Conservation (phyloP, 2,797 vertebrate genomes). For the Gobio occitaniae region DNA sequence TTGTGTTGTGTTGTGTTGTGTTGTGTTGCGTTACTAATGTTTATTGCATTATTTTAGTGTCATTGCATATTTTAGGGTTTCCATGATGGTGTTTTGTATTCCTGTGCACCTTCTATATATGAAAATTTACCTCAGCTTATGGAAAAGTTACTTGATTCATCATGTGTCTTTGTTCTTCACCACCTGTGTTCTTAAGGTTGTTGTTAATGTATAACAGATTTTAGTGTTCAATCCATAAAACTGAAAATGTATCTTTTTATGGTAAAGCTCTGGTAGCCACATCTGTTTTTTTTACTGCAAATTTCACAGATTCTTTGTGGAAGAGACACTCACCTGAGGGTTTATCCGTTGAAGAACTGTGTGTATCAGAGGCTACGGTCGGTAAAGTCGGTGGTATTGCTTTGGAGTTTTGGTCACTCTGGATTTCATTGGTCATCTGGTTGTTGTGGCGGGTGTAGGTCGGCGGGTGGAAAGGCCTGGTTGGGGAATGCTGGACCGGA, state of each 20-base stretch:
- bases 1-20: too few species aligned
- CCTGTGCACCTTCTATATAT: neutral
- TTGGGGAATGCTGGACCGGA: conserved; percentile 10
- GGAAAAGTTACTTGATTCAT: too few species aligned
- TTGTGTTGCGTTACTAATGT: too few species aligned
- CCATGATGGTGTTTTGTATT: neutral
- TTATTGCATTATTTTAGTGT: too few species aligned
- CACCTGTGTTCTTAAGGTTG: neutral
- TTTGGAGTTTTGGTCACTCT: conserved; percentile 93
- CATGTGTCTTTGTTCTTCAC: neutral
- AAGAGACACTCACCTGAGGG: conserved; percentile 88
- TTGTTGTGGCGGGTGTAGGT: conserved; percentile 84
- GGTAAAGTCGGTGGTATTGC: conserved; percentile 85
- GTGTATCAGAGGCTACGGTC: conserved; percentile 89
- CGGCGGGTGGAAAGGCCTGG: conserved; percentile 84
- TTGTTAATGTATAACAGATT: neutral
- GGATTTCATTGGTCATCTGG: conserved; percentile 96
- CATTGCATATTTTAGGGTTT: too few species aligned
- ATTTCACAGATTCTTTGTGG: neutral
- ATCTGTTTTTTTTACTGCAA: neutral
- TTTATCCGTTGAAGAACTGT: conserved; percentile 89
- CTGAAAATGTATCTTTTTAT: neutral
- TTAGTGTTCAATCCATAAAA: neutral
- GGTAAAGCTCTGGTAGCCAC: neutral
- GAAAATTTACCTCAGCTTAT: neutral